Evolutionary conservation across 2,797 vertebrate species (phyloP).

Genomic region (Pseudochaenichthys georgianus): DNA sequence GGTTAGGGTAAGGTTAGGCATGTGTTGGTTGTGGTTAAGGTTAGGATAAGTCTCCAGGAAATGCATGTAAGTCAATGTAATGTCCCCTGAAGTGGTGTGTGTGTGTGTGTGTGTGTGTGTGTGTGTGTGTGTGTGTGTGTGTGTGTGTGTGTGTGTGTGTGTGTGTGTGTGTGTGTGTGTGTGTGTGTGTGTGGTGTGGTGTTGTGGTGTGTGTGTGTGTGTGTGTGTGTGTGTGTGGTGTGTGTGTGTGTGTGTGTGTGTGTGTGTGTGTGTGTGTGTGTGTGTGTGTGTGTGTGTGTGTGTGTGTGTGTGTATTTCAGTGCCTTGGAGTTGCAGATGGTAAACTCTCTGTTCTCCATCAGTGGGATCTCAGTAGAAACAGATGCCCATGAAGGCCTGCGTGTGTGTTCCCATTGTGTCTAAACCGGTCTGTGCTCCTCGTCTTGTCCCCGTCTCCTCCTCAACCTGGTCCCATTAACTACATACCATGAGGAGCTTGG

Average conservation of each 20-base stretch:
- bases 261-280: no score
- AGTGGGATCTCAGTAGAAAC: constrained; percentile 58
- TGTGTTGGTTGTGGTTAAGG: no score
- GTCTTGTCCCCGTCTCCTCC: constrained; percentile 55
- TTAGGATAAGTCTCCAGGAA: no score
- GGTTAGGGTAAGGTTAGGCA: no score
- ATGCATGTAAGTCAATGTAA: no score
- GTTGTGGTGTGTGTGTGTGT: no score
- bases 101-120: background rate
- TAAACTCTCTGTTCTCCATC: constrained; percentile 63
- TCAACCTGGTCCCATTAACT: constrained; percentile 81
- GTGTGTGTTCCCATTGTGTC: constrained; percentile 83
- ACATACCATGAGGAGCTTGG: constrained; percentile 53
- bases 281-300: no score
- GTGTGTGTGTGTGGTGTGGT: no score
- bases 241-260: no score
- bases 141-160: background rate
- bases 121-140: background rate
- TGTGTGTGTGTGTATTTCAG: background rate
- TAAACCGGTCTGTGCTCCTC: constrained; percentile 67
- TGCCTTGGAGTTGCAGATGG: constrained; percentile 54
- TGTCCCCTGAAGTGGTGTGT: no score
- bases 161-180: no score
- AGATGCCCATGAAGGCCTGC: constrained; percentile 58
- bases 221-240: no score